Evolutionary conservation across 2,888 invertebrate genomes (phyloP), one percentile per base, ranked within the genome.

Genomic region (Tryphoninae sp.): DNA sequence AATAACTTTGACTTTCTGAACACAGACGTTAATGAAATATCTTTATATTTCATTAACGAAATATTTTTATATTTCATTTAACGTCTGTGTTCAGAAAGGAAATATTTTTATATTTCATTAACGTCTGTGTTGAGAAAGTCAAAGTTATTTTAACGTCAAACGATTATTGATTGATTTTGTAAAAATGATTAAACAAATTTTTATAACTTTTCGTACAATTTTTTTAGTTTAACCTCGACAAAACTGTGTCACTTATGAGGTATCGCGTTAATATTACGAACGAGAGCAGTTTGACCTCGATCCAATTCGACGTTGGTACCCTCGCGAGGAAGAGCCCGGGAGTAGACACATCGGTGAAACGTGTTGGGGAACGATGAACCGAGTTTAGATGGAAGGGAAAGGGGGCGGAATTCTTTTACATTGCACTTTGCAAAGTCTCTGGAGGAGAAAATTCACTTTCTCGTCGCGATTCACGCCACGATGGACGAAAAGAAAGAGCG

Each of bases 401-500:
- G 51, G 11, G 4, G 11, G n/a, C 1, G 23, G 13, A 9, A 9
- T 87, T 88, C 87, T 89, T 87, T 87, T 62, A 86, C 86, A 78
- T 83, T 85, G 86, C 86, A 88, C 88, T 88, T 88, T 85, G 76
- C 55, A 19, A 85, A 85, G 85, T 84, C 84, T 86, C 82, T 83
- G 80, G 78, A 76, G 69, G 55, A 82, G 86, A 83, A 88, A 89
- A 89, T 88, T 86, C 83, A 87, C 85, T 89, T 55, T 87, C 81
- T 64, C 80, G 78, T 65, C 82, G 86, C 85, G 86, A 7, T 87
- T 81, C 78, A 68, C 80, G 58, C 62, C 42, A 58, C 55, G 53
- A 40, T 22, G 26, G 45, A 73, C 40, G 40, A 68, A 69, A 69
- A 64, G 26, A 61, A n/a, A 75, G 68, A 65, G 53, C 33, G 4